phyloP scores from a whole-genome alignment of 1,140 invertebrate genomes.

The Pseudobourletiella spinata region DNA sequence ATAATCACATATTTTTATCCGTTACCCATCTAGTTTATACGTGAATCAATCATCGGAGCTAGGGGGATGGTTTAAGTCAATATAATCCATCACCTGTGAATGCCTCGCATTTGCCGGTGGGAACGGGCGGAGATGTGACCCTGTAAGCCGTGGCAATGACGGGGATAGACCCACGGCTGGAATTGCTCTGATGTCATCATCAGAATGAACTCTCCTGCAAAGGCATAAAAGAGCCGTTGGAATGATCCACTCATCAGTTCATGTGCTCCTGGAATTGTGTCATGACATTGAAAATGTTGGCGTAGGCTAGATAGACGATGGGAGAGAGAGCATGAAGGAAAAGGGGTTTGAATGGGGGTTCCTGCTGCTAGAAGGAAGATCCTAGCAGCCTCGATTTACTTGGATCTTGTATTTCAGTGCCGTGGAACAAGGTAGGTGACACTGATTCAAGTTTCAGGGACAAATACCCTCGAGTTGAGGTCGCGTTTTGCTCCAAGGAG shows the following conservation, averaged over 20 bases:
- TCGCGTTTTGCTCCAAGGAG: not conserved
- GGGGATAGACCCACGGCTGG: not conserved
- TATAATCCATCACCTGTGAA: not conserved
- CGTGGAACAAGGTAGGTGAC: not conserved
- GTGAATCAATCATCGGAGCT: not conserved
- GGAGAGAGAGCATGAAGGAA: not conserved
- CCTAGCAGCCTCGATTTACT: not conserved
- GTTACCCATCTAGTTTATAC: not conserved
- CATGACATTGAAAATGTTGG: not conserved
- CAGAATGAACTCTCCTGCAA: slow-evolving; percentile 32
- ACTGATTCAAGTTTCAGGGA: not conserved
- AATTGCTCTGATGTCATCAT: slow-evolving; percentile 25
- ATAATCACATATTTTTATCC: not conserved
- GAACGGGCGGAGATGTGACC: slow-evolving; percentile 6
- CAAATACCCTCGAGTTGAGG: not conserved
- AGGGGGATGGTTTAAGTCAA: not conserved
- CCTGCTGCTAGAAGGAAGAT: not conserved
- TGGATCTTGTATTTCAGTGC: not conserved
- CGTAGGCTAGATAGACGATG: not conserved
- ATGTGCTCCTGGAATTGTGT: too few species aligned
- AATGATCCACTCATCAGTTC: too few species aligned
- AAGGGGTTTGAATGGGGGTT: not conserved
- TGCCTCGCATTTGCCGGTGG: not conserved
- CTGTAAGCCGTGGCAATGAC: slow-evolving; percentile 5
- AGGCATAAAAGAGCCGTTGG: too few species aligned